Evolutionary conservation across 1,140 invertebrate genomes (phyloP), one percentile per base, ranked within the genome.

Genomic region (Tetranychus cinnabarinus): DNA sequence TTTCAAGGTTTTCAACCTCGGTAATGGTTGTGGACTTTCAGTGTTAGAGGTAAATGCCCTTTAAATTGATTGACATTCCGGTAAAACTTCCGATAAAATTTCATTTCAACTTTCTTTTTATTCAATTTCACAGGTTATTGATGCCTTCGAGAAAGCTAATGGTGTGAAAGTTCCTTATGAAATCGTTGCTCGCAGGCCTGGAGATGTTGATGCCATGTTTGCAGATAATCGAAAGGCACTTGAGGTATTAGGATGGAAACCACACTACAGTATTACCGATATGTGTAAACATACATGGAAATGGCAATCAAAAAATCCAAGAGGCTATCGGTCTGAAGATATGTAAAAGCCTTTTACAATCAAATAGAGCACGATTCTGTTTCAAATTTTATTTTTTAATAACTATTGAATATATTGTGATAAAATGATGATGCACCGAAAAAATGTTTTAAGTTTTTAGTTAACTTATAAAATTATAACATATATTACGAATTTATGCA

Each of bases 221-320:
- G 86, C 88, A 7, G 83, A 92, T 74, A 81, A 85, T 55, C 72
- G 73, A 48, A 70, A 86, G 62, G 86, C 91, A 8, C 78, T 79
- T 45, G 74, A 78, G 57, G 79, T 88, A 67, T 74, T 97, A 1
- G 78, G 79, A 36, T 97, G 92, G 91, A 79, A 77, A 61, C 85
- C 91, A 13, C 79, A 77, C 6, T 79, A 79, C 65, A 79, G 78
- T 65, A 75, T 97, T 0, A 72, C 82, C 47, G 83, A 90, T 64
- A 97, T 97, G 91, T 97, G 81, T 75, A 72, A 72, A 65, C 88
- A 95, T 71, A 81, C 85, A 4, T 96, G 89, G 89, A 79, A 79
- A 55, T 95, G 89, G 89, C 89, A 93, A 72, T 80, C 80, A 61
- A 77, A 75, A 57, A 89, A 93, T 75, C 88, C 89, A 8, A 79